Conservation (phyloP, 2,797 vertebrate species). For the Oryzias dopingdopingensis region DNA sequence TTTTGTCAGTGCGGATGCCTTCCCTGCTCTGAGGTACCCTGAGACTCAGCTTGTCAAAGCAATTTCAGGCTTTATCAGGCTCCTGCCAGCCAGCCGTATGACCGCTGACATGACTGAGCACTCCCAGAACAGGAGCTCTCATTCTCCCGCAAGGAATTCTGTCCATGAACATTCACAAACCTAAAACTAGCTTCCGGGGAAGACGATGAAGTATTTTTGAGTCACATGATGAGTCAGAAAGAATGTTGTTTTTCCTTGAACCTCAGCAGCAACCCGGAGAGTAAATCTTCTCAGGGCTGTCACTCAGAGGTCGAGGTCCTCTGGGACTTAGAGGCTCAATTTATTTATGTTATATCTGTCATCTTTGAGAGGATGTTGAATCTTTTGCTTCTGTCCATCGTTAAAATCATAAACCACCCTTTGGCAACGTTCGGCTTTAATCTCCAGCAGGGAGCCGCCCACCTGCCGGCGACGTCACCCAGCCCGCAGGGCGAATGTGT, state of each 20-base stretch:
- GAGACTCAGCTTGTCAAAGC: conserved; percentile 27
- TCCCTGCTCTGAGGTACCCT: conserved; percentile 11
- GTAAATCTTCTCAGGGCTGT: conserved; percentile 62
- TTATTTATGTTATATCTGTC: conserved; percentile 55
- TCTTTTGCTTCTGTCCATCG: conserved; percentile 54
- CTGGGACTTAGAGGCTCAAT: conserved; percentile 39
- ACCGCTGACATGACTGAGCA: conserved; percentile 13
- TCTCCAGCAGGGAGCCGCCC: conserved; percentile 46
- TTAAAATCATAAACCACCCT: conserved; percentile 52
- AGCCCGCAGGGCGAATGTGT: conserved; percentile 36
- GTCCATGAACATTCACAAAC: conserved; percentile 62
- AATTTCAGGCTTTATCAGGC: conserved; percentile 14
- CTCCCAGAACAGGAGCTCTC: conserved; percentile 4
- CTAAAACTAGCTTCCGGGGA: conserved; percentile 28
- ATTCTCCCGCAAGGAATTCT: conserved; percentile 24
- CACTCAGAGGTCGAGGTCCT: conserved; percentile 47
- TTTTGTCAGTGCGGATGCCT: conserved; percentile 32
- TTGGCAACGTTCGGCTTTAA: conserved; percentile 49
- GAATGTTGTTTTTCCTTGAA: conserved; percentile 66
- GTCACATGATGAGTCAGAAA: conserved; percentile 29
- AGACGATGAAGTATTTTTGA: conserved; percentile 18
- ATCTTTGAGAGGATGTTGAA: conserved; percentile 29
- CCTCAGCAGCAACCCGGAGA: conserved; percentile 38
- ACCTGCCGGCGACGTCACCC: conserved; percentile 42
- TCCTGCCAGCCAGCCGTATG: conserved; percentile 15